A percentile compares a stretch with the other conserved stretches of the same genome.
Evolutionary conservation across 2,113 vertebrate genomes (phyloP).

Genomic region (Tauraco erythrolophus): DNA sequence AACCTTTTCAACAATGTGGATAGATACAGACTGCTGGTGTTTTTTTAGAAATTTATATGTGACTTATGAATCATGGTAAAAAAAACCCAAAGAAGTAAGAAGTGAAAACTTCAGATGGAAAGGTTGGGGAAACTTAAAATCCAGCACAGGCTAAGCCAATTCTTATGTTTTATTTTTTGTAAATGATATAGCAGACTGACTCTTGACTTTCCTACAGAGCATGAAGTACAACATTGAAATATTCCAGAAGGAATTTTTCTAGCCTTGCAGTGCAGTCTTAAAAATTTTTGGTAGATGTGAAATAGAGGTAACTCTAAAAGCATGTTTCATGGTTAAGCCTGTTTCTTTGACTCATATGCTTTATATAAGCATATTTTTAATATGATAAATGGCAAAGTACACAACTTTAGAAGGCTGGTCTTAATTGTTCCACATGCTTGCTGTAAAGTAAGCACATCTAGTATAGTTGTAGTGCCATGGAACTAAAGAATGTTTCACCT

Average conservation of each 20-base stretch:
- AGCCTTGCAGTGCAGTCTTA: background rate
- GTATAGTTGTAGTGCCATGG: background rate
- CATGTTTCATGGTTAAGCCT: background rate
- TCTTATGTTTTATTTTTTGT: background rate
- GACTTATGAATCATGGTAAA: background rate
- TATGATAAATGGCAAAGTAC: background rate
- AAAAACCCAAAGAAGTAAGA: background rate
- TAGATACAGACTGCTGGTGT: background rate
- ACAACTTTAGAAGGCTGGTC: background rate
- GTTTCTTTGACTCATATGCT: background rate
- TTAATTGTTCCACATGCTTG: background rate
- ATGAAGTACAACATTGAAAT: background rate
- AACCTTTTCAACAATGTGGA: background rate
- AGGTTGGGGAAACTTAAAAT: background rate
- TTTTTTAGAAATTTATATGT: background rate
- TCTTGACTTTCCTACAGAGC: background rate
- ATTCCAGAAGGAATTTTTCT: background rate
- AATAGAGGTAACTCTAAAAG: background rate
- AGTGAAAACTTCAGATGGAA: background rate
- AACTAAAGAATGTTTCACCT: slow-evolving; percentile 42
- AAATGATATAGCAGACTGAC: background rate
- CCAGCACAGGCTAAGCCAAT: background rate
- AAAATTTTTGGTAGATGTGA: background rate
- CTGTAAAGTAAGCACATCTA: background rate
- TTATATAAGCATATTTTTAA: background rate